These are phyloP conservation scores for Lamellibrachia satsuma DNA, from an alignment of 2,888 invertebrate genomes.

Conservation along the genomic window DNA sequence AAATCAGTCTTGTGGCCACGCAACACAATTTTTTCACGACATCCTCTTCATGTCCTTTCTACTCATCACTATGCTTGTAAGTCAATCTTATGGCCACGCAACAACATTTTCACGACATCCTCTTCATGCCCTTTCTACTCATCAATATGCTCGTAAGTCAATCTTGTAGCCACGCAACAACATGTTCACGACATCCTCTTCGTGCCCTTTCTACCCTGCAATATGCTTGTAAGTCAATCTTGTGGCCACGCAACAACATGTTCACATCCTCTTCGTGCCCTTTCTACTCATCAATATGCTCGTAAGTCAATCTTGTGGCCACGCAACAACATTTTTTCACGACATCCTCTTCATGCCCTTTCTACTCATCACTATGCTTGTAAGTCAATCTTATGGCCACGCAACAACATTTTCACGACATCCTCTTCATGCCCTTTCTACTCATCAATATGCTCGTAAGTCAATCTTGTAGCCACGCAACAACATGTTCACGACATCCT, in stretches of 20 bases:
- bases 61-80: conserved; percentile 88
- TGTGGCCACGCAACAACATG: background rate
- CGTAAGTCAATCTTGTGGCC: no score
- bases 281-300: background rate
- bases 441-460: conserved; percentile 73
- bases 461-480: no score
- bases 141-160: conserved; percentile 73
- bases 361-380: background rate
- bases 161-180: no score
- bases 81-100: conserved; percentile 44
- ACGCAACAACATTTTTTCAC: background rate
- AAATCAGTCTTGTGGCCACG: no score
- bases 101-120: background rate
- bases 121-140: conserved; percentile 73
- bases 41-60: conserved; percentile 92
- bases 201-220: no score
- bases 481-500: background rate
- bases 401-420: background rate
- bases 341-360: background rate
- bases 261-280: background rate
- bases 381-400: background rate
- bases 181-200: background rate
- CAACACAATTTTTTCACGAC: conserved; percentile 71
- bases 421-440: background rate
- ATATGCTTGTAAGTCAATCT: background rate